Conservation (phyloP, 2,113 vertebrate species). For the Kobus ellipsiprymnus region DNA sequence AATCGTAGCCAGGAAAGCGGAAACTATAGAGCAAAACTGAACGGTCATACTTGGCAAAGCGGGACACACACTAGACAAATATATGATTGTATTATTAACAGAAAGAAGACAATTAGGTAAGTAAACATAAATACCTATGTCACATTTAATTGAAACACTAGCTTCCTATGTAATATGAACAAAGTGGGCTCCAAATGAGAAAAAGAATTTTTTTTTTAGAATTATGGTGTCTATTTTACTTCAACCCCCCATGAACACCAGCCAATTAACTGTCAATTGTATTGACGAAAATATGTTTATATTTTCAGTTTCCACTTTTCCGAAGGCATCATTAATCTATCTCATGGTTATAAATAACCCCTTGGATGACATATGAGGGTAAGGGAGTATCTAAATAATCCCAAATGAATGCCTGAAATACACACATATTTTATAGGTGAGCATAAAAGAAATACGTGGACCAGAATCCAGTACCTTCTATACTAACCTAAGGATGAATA, state of each 20-base stretch:
- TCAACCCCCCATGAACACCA: not conserved
- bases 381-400: not conserved
- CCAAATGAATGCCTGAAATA: not conserved
- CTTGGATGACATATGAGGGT: not conserved
- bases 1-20: not conserved
- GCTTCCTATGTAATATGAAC: not conserved
- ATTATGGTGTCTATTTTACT: not conserved
- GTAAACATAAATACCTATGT: not conserved
- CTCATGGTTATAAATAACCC: not conserved
- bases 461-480: not conserved
- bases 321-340: not conserved
- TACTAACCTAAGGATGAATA: not conserved
- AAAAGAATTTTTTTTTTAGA: not conserved
- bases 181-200: not conserved
- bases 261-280: not conserved
- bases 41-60: not conserved
- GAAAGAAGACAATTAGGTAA: not conserved
- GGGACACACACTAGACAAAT: not conserved
- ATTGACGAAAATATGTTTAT: not conserved
- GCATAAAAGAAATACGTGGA: fast-evolving
- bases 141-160: not conserved
- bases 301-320: not conserved
- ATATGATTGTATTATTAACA: fast-evolving
- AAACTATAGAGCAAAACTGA: fast-evolving
- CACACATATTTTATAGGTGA: not conserved